Conservation (phyloP, 2,888 invertebrate species). For the Eupithecia pulchellata region DNA sequence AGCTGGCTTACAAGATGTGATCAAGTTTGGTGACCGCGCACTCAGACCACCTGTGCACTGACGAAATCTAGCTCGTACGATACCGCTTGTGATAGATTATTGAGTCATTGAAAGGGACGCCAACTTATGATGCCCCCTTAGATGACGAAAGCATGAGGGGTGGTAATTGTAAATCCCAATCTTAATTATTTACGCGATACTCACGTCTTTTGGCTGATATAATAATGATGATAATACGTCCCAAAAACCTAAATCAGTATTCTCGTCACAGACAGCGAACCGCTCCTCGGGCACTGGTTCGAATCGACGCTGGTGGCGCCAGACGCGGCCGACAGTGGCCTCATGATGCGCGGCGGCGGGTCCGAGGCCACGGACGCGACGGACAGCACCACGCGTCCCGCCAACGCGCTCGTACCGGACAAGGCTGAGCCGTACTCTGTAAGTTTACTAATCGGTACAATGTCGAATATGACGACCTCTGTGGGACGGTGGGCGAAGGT, state of each 20-base stretch:
- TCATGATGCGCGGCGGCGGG: conserved; percentile 58
- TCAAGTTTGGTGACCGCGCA: neutral
- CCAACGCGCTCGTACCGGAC: conserved; percentile 77
- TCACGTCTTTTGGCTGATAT: neutral
- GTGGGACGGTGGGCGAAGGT: no score
- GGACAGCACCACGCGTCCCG: conserved; percentile 70
- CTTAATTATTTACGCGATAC: no score
- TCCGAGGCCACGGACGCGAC: conserved; percentile 82
- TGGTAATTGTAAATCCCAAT: no score
- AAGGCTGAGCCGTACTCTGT: conserved; percentile 83
- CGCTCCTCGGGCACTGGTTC: conserved; percentile 96
- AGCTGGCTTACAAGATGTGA: neutral
- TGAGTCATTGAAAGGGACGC: neutral
- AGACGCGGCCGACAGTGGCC: conserved; percentile 85
- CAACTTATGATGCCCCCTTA: neutral
- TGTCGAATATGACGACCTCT: no score
- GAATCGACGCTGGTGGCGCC: conserved; percentile 96
- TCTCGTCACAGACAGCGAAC: conserved; percentile 89
- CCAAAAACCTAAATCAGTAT: neutral
- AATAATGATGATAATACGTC: neutral
- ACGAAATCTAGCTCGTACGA: neutral
- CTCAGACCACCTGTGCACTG: neutral
- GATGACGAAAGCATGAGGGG: no score
- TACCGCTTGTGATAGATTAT: neutral
- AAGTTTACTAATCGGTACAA: no score